Evolutionary conservation across 2,888 invertebrate species (phyloP).

Genomic region (Branchipolynoe longqiensis): DNA sequence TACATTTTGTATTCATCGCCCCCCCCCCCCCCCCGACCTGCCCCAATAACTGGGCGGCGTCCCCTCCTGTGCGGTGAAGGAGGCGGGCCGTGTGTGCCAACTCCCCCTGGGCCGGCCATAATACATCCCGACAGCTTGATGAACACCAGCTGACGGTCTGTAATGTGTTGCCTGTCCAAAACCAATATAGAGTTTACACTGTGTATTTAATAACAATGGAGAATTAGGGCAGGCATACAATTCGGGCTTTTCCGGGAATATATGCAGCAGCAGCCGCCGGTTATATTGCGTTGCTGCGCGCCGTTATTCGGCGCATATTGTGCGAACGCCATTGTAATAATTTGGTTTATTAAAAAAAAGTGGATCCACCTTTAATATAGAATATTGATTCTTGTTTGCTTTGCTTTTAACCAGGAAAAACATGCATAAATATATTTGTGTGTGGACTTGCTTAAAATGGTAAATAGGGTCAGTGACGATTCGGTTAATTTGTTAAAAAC

Average conservation of each 20-base stretch:
- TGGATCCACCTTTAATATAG: too few species aligned
- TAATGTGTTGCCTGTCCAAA: not conserved
- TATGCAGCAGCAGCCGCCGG: not conserved
- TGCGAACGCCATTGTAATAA: constrained; percentile 5
- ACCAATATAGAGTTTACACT: constrained; percentile 40
- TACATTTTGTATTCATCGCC: not conserved
- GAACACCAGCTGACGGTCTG: constrained; percentile 33
- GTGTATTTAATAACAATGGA: constrained; percentile 37
- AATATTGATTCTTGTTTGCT: too few species aligned
- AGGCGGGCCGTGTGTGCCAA: not conserved
- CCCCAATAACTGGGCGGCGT: not conserved
- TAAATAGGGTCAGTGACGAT: too few species aligned
- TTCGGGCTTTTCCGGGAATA: not conserved
- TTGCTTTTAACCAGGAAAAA: too few species aligned
- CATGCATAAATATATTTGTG: too few species aligned
- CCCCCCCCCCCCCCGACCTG: not conserved
- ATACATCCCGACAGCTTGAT: constrained; percentile 11
- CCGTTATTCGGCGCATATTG: not conserved
- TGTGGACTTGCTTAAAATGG: too few species aligned
- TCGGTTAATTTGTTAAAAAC: too few species aligned
- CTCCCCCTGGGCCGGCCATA: not conserved
- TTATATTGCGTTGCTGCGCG: not conserved
- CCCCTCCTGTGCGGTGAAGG: not conserved
- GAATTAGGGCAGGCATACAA: not conserved
- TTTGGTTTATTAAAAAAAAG: not conserved